These are phyloP conservation scores for Trissonchulus latispiculum DNA, from an alignment of 2,888 invertebrate genomes.

Conservation along the genomic window DNA sequence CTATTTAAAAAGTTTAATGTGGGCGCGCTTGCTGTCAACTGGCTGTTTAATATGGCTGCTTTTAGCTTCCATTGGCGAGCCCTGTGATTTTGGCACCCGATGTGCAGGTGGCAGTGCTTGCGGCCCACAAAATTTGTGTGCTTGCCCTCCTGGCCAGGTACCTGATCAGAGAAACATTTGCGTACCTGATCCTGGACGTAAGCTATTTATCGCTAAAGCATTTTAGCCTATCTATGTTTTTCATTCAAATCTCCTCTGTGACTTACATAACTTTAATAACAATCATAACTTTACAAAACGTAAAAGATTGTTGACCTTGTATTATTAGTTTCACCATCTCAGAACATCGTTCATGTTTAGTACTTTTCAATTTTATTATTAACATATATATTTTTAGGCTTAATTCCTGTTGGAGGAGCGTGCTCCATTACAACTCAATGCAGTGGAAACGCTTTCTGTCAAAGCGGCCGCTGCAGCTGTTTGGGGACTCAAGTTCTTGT, in stretches of 20 bases:
- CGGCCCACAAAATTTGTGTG: constrained; percentile 19
- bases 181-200: neutral
- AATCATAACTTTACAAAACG: constrained; percentile 27
- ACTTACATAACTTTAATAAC: too few relatives aligned
- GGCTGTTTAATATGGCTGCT: too few relatives aligned
- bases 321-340: too few relatives aligned
- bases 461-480: constrained; percentile 28
- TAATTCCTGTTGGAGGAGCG: neutral
- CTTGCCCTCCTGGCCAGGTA: neutral
- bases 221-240: too few relatives aligned
- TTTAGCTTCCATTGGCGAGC: neutral
- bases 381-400: too few relatives aligned
- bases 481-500: neutral
- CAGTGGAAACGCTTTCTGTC: constrained; percentile 19
- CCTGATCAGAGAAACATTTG: neutral
- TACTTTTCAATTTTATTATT: too few relatives aligned
- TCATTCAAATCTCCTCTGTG: too few relatives aligned
- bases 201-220: too few relatives aligned
- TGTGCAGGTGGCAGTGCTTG: constrained; percentile 30
- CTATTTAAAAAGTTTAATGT: too few relatives aligned
- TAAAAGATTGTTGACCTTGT: constrained; percentile 6
- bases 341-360: too few relatives aligned
- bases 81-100: constrained; percentile 29
- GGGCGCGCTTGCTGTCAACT: too few relatives aligned
- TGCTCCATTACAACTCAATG: constrained; percentile 12